A percentile compares a stretch with the other conserved stretches of the same genome.
Conservation (phyloP, 2,113 vertebrate species). For the Nerophis ophidion region DNA sequence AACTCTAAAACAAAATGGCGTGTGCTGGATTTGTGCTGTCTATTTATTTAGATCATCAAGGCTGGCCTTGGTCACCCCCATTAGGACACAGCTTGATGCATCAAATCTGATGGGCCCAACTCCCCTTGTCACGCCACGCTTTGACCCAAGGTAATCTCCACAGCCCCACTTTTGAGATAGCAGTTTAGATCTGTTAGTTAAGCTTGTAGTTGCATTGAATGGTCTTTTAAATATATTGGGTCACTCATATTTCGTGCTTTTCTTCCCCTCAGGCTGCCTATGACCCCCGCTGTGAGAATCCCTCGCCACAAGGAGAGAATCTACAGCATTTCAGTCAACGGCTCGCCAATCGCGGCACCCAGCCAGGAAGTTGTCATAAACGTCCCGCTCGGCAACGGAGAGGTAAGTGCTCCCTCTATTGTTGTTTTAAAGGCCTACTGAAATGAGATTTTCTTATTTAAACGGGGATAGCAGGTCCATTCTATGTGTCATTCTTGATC, state of each 20-base stretch:
- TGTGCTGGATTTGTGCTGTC: not conserved
- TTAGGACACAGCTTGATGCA: conserved; percentile 57
- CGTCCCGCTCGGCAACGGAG: conserved; percentile 70
- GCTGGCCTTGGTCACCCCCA: conserved; percentile 67
- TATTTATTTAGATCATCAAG: conserved; percentile 55
- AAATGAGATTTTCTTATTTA: no score
- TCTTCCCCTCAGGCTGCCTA: conserved; percentile 57
- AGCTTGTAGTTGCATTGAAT: no score
- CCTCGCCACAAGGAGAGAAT: conserved; percentile 70
- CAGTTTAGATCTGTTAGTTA: no score
- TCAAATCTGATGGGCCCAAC: conserved; percentile 68
- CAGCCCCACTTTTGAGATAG: no score
- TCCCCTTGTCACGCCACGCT: conserved; percentile 70
- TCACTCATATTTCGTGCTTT: not conserved
- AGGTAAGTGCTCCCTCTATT: conserved; percentile 49
- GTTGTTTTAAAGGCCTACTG: no score
- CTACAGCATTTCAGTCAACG: conserved; percentile 74
- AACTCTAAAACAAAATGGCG: not conserved
- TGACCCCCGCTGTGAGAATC: conserved; percentile 64
- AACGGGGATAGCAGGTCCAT: no score
- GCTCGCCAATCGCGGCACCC: conserved; percentile 64
- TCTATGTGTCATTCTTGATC: no score
- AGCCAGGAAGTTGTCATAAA: conserved; percentile 65
- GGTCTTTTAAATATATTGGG: no score
- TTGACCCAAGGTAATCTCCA: conserved; percentile 66